Conservation (phyloP, 2,113 vertebrate species). For the Theristicus caerulescens region DNA sequence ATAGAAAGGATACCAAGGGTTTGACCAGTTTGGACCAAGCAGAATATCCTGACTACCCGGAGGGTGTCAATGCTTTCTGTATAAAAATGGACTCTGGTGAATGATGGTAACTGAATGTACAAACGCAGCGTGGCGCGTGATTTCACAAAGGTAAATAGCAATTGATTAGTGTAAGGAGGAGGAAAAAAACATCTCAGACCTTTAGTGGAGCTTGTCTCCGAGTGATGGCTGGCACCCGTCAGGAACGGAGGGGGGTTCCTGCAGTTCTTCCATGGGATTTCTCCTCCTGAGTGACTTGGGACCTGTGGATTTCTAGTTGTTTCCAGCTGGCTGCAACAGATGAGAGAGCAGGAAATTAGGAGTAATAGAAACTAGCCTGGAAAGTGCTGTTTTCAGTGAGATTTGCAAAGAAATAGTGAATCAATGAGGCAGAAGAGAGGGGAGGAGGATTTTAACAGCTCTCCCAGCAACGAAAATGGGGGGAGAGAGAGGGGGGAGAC, state of each 20-base stretch:
- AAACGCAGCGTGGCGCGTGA: not conserved
- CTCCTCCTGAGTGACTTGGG: not conserved
- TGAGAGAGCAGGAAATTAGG: not conserved
- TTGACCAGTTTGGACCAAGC: not conserved
- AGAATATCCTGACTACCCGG: not conserved
- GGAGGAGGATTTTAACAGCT: not conserved
- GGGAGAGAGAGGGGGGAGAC: too few relatives aligned
- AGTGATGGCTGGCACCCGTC: not conserved
- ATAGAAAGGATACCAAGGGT: not conserved
- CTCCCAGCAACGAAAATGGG: not conserved
- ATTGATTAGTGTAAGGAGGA: not conserved
- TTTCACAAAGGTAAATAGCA: not conserved
- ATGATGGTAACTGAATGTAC: not conserved
- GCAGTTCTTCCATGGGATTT: not conserved
- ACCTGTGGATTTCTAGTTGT: not conserved
- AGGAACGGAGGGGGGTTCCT: not conserved
- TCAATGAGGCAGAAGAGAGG: not conserved
- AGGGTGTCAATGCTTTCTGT: not conserved
- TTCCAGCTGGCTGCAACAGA: not conserved
- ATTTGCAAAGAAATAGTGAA: not conserved
- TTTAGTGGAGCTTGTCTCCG: not conserved
- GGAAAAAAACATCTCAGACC: not conserved
- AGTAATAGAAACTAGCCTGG: not conserved
- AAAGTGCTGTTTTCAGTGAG: not conserved
- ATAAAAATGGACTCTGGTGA: not conserved